phyloP scores from a whole-genome alignment of 1,140 invertebrate genomes.

The Spodoptera litura region DNA sequence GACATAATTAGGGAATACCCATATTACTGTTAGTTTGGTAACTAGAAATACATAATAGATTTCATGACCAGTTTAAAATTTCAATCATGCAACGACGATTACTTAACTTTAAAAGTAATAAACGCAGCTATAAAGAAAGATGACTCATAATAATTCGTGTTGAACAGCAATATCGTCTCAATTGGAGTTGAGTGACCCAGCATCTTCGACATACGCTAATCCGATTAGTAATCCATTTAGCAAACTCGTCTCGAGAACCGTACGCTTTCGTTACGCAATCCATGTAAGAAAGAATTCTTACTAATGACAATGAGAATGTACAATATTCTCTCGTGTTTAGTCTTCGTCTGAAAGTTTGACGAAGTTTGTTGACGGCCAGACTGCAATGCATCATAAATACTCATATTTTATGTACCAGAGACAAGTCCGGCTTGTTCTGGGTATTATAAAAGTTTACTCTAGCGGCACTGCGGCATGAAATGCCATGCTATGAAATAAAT shows the following conservation, averaged over 20 bases:
- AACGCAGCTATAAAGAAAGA: constrained; percentile 10
- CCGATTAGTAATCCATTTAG: constrained; percentile 56
- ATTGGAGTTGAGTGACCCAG: constrained; percentile 52
- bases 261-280: constrained; percentile 52
- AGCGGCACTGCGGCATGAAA: constrained; percentile 53
- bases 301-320: constrained; percentile 22
- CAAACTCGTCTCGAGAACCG: constrained; percentile 39
- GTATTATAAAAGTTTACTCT: constrained; percentile 40
- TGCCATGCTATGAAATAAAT: constrained; percentile 53
- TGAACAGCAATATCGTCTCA: constrained; percentile 45
- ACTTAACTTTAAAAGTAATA: constrained; percentile 17
- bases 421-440: constrained; percentile 3
- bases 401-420: constrained; percentile 39
- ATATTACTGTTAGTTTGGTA: too few species aligned
- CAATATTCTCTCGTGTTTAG: constrained; percentile 22
- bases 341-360: constrained; percentile 27
- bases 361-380: constrained; percentile 1
- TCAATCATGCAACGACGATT: constrained; percentile 7
- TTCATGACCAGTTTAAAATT: not conserved
- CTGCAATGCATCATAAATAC: constrained; percentile 19
- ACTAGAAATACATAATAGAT: too few species aligned
- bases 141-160: constrained; percentile 35
- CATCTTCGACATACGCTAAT: constrained; percentile 53
- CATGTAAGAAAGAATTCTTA: constrained; percentile 33
- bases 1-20: too few species aligned